phyloP scores from a whole-genome alignment of 2,888 invertebrate species.

The Labia minor region DNA sequence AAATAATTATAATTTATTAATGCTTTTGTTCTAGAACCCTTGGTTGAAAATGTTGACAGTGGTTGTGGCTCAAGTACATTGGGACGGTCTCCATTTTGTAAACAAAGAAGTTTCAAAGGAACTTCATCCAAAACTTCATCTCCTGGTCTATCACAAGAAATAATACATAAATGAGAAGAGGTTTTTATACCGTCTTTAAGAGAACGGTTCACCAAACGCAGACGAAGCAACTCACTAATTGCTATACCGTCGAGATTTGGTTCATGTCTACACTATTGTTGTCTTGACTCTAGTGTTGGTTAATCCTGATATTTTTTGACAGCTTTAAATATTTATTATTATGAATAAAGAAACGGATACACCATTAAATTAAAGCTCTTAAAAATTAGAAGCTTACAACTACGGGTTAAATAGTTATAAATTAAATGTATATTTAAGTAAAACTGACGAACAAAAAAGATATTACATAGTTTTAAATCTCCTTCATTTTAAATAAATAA shows the following conservation, averaged over 20 bases:
- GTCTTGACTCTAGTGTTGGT: constrained; percentile 8
- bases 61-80: constrained; percentile 34
- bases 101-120: constrained; percentile 37
- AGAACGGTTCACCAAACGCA: background rate
- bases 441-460: too few relatives aligned
- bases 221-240: constrained; percentile 21
- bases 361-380: background rate
- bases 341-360: background rate
- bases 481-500: too few relatives aligned
- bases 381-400: background rate
- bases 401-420: background rate
- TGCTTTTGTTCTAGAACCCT: too few relatives aligned
- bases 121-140: constrained; percentile 20
- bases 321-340: background rate
- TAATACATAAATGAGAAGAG: constrained; percentile 18
- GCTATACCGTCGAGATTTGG: constrained; percentile 22
- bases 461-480: too few relatives aligned
- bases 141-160: background rate
- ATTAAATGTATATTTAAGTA: too few relatives aligned
- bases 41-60: constrained; percentile 32
- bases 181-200: background rate
- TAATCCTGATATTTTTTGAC: background rate
- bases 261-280: constrained; percentile 24
- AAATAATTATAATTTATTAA: too few relatives aligned
- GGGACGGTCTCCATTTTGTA: constrained; percentile 36